phyloP scores from a whole-genome alignment of 1,140 invertebrate genomes.

The Drosophila subobscura region DNA sequence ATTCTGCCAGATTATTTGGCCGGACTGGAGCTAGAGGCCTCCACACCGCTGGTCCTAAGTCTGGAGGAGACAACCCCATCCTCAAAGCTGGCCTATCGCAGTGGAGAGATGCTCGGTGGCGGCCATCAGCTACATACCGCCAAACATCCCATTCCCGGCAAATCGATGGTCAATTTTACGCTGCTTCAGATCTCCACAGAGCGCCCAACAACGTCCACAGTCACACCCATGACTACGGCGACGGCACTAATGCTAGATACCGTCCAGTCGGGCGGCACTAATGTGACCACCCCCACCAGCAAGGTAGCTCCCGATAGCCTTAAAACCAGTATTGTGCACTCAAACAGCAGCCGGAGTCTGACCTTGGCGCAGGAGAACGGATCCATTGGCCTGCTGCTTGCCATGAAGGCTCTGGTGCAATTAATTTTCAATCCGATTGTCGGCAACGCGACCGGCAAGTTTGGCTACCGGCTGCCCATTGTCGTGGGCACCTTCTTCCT shows the following conservation, averaged over 20 bases:
- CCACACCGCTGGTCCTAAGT: conserved; percentile 10
- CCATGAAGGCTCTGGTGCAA: conserved; percentile 94
- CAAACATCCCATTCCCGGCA: conserved; percentile 84
- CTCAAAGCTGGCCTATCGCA: conserved; percentile 42
- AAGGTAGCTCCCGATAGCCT: conserved; percentile 13
- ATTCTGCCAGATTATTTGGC: conserved; percentile 93
- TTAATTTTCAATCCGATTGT: conserved; percentile 92
- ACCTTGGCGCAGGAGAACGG: conserved; percentile 87
- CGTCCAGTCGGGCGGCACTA: conserved; percentile 62
- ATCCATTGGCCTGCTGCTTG: conserved; percentile 91
- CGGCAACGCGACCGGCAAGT: conserved; percentile 87
- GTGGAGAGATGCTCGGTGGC: conserved; percentile 18
- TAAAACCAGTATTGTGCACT: conserved; percentile 12
- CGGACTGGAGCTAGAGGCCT: conserved; percentile 83
- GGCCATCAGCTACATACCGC: conserved; percentile 63
- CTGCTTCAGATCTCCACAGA: conserved; percentile 58
- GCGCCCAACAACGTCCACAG: conserved; percentile 10
- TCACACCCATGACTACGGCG: conserved; percentile 25
- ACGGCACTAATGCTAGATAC: conserved; percentile 11
- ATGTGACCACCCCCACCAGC: conserved; percentile 46
- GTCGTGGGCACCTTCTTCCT: conserved; percentile 92
- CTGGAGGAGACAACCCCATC: conserved; percentile 21
- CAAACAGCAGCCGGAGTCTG: conserved; percentile 37
- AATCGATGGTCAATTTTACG: conserved; percentile 83
- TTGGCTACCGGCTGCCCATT: conserved; percentile 92